Evolutionary conservation across 2,113 vertebrate species (phyloP).

Genomic region (Dasyornis broadbenti): DNA sequence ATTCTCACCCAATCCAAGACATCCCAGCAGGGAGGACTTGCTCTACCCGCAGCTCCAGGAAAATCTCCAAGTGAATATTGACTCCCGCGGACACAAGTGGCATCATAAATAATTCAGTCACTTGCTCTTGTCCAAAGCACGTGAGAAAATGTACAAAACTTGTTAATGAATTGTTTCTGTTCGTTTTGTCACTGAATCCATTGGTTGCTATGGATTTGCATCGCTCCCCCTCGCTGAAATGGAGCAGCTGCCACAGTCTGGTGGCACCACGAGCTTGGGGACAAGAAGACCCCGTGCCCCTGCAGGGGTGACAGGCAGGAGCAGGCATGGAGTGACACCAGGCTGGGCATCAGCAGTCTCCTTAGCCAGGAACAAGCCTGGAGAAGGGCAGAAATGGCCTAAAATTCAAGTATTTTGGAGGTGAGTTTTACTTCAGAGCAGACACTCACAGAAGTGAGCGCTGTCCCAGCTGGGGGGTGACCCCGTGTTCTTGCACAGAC

Average conservation of each 20-base stretch:
- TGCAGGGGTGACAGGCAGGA: background rate
- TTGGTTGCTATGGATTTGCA: rapidly evolving
- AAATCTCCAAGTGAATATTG: background rate
- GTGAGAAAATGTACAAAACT: background rate
- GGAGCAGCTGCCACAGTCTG: background rate
- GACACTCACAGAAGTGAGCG: background rate
- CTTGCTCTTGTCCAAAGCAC: background rate
- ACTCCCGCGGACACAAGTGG: background rate
- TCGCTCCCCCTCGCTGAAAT: rapidly evolving
- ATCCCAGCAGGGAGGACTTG: background rate
- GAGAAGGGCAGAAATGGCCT: background rate
- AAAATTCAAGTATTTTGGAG: background rate
- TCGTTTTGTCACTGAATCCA: background rate
- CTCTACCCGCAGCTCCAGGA: background rate
- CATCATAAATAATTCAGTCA: background rate
- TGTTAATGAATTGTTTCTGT: background rate
- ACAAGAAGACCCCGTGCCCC: rapidly evolving
- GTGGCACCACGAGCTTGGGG: background rate
- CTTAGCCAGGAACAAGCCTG: background rate
- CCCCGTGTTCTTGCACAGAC: background rate
- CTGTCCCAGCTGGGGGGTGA: rapidly evolving
- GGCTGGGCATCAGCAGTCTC: background rate
- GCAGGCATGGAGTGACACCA: rapidly evolving
- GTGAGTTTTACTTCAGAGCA: background rate
- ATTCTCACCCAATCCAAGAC: background rate